A percentile compares a stretch with the other conserved stretches of the same genome.
phyloP scores from a whole-genome alignment of 1,140 invertebrate genomes.

The Chionoecetes opilio region DNA sequence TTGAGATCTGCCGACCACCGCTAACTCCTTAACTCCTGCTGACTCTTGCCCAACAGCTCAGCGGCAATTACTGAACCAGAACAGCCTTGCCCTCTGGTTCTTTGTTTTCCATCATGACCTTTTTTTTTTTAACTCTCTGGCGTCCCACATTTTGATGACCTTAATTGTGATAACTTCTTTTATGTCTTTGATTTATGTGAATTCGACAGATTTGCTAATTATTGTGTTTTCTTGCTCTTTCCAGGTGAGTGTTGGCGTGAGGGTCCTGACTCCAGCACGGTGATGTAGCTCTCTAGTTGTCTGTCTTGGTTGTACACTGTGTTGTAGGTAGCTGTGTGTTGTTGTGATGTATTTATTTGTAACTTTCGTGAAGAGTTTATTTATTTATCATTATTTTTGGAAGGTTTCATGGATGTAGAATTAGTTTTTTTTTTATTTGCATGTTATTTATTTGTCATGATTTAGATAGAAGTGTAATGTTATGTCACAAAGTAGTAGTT shows the following conservation, averaged over 20 bases:
- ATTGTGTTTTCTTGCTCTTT: constrained; percentile 34
- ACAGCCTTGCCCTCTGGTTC: not conserved
- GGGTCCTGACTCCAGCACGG: not conserved
- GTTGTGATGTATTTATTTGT: too few species aligned
- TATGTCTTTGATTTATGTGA: not conserved
- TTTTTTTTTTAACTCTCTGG: constrained; percentile 21
- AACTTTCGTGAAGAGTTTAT: too few species aligned
- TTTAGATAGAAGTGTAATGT: too few species aligned
- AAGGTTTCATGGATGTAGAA: too few species aligned
- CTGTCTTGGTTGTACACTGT: not conserved
- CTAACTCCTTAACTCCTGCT: not conserved
- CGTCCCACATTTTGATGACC: too few species aligned
- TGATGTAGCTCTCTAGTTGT: not conserved
- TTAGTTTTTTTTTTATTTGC: too few species aligned
- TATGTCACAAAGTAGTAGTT: too few species aligned
- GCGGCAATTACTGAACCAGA: not conserved
- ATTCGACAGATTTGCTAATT: too few species aligned
- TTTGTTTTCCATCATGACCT: not conserved
- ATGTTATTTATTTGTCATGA: too few species aligned
- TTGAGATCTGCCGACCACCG: not conserved
- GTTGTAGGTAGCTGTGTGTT: too few species aligned
- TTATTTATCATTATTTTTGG: too few species aligned
- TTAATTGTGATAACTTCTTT: constrained; percentile 8
- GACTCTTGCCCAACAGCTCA: not conserved
- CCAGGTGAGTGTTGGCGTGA: constrained; percentile 22